phyloP scores from a whole-genome alignment of 2,113 vertebrate species.

The Oreochromis spilurus region DNA sequence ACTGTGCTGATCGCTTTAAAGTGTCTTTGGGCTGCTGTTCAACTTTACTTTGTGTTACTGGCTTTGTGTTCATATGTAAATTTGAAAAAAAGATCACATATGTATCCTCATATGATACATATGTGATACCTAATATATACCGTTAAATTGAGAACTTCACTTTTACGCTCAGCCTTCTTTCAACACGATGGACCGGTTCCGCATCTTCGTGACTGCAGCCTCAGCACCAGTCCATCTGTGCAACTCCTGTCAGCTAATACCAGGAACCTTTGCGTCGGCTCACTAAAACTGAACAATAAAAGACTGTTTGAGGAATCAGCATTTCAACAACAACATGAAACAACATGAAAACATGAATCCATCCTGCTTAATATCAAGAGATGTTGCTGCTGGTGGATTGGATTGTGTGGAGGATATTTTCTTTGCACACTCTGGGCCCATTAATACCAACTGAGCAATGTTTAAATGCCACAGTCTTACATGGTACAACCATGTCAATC shows the following conservation, averaged over 20 bases:
- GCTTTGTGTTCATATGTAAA: not conserved
- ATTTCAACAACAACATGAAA: not conserved
- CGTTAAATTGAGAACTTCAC: not conserved
- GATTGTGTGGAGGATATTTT: not conserved
- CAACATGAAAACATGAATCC: not conserved
- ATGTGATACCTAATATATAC: not conserved
- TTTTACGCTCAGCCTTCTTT: not conserved
- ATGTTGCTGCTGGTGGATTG: not conserved
- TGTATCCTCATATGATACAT: not conserved
- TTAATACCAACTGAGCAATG: not conserved
- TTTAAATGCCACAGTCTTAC: not conserved
- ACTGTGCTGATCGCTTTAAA: not conserved
- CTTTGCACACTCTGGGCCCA: not conserved
- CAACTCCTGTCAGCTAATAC: not conserved
- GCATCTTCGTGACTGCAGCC: not conserved
- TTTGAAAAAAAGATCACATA: rapidly evolving
- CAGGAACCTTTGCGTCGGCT: rapidly evolving
- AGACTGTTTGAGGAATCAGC: not conserved
- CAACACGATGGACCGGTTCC: rapidly evolving
- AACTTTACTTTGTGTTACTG: not conserved
- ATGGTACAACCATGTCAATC: not conserved
- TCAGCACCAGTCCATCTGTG: not conserved
- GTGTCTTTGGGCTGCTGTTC: not conserved
- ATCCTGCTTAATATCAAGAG: not conserved
- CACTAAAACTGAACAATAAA: not conserved